These are phyloP conservation scores for Conchocele bisecta DNA, from an alignment of 2,888 invertebrate genomes.

Conservation along the genomic window DNA sequence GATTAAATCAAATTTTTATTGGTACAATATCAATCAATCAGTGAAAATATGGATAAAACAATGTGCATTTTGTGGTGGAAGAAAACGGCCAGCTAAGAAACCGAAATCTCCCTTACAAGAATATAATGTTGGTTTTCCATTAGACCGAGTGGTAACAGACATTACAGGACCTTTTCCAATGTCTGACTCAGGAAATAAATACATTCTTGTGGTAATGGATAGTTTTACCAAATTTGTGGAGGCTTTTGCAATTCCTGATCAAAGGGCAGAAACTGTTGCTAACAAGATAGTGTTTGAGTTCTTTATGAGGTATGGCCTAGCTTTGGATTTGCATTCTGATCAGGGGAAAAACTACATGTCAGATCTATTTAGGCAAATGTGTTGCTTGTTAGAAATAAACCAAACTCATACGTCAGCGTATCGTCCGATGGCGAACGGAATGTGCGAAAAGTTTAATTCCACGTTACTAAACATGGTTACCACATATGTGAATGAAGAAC, in stretches of 20 bases:
- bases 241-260: constrained; percentile 27
- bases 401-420: constrained; percentile 2
- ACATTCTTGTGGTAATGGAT: constrained; percentile 22
- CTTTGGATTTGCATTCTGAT: constrained; percentile 8
- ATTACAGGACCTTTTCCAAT: constrained; percentile 46
- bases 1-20: constrained; percentile 10
- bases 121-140: constrained; percentile 39
- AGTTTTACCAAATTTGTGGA: constrained; percentile 41
- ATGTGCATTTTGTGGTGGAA: constrained; percentile 16
- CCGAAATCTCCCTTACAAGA: constrained; percentile 3
- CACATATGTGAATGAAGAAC: constrained; percentile 11
- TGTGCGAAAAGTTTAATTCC: constrained; percentile 16
- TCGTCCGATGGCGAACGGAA: neutral
- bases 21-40: constrained; percentile 18
- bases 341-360: neutral
- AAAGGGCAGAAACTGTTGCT: constrained; percentile 23
- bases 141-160: constrained; percentile 53
- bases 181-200: constrained; percentile 32
- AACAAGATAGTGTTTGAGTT: constrained; percentile 18
- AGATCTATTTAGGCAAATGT: constrained; percentile 15
- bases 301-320: constrained; percentile 3
- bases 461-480: constrained; percentile 21
- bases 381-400: constrained; percentile 6
- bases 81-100: constrained; percentile 18
- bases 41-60: constrained; percentile 4